Evolutionary conservation across 2,797 vertebrate species (phyloP), one percentile per base, ranked within the genome.

Genomic region (Anniella stebbinsi): DNA sequence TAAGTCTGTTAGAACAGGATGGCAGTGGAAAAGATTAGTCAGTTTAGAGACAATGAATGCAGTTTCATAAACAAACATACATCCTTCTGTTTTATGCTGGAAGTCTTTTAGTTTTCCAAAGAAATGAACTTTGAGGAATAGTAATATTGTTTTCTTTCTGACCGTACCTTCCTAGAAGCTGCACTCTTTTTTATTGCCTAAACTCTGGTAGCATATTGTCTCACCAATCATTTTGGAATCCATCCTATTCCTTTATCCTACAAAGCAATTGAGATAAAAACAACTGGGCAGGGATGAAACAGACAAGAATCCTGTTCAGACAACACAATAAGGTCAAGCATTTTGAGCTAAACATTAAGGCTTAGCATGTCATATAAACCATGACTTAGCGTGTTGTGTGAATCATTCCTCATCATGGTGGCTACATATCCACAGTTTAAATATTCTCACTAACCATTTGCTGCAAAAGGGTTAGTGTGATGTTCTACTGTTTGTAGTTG

Each of bases 41-140:
- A 28, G 38, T 4, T 41, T 83, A 38, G 38, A 83, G 57, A 54
- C 18, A 66, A 41, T 0, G 70, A n/a, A 72, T 36, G 13, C 70
- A 36, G 9, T 72, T 18, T 72, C 33, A 18, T n/a, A 67, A 23
- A 63, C 57, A 7, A 60, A 17, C 2, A 38, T 25, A 28, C 5
- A 63, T 41, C 36, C 13, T 82, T 66, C 80, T 41, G 36, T 41
- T 66, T 82, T 82, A 60, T 41, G 36, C 36, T 82, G 63, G 48
- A 66, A 82, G 2, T 45, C 8, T 80, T 89, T 88, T 86, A 75
- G 38, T 41, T 63, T 83, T 15, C 48, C 54, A 54, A 92, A 76
- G 36, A 41, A 82, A 78, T 69, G 54, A 73, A 69, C 89, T 90
- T 88, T 36, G 13, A 84, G 60, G 88, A 84, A 83, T 18, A 76